These are phyloP conservation scores for Lobophora halterata DNA, from an alignment of 2,888 invertebrate species.

Conservation along the genomic window DNA sequence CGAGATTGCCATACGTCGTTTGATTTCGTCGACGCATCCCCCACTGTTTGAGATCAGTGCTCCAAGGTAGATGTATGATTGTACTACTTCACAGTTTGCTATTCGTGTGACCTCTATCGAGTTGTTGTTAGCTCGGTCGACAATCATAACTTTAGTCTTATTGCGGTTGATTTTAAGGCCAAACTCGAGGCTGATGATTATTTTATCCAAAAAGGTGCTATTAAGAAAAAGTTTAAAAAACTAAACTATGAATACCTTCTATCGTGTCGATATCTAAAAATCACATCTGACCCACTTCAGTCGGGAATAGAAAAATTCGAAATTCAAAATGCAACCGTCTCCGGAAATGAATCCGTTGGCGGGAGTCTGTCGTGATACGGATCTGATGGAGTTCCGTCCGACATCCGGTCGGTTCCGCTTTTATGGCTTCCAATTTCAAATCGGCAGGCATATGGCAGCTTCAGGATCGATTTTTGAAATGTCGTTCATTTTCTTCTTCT, in stretches of 20 bases:
- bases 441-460: constrained; percentile 39
- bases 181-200: no score
- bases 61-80: no score
- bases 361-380: constrained; percentile 71
- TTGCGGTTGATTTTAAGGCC: no score
- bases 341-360: constrained; percentile 77
- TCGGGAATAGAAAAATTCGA: constrained; percentile 58
- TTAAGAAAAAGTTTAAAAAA: background rate
- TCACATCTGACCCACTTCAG: constrained; percentile 53
- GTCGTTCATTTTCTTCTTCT: constrained; percentile 19
- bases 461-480: constrained; percentile 35
- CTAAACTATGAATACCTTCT: constrained; percentile 33
- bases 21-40: no score
- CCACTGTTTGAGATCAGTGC: no score
- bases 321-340: constrained; percentile 73
- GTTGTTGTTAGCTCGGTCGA: no score
- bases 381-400: constrained; percentile 73
- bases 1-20: no score
- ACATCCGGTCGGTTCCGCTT: constrained; percentile 73
- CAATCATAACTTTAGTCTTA: no score
- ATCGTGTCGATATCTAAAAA: constrained; percentile 39
- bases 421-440: constrained; percentile 75
- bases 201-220: no score
- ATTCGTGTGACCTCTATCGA: no score
- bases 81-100: no score